Conservation (phyloP, 2,113 vertebrate species). For the Balaeniceps rex region DNA sequence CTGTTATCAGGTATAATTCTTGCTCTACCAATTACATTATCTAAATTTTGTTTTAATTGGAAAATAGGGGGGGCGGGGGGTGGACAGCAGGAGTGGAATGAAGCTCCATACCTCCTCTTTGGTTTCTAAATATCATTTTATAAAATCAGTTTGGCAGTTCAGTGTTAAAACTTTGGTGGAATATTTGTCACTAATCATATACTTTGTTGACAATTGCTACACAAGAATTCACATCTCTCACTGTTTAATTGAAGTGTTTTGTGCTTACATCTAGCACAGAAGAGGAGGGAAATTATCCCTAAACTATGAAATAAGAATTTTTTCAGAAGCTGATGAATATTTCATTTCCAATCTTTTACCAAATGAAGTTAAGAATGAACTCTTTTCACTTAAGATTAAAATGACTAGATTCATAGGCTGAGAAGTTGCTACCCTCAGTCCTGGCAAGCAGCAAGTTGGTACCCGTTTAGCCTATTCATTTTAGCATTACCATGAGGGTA, state of each 20-base stretch:
- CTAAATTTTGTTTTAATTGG: neutral
- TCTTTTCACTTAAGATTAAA: neutral
- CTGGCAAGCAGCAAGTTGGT: neutral
- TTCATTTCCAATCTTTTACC: neutral
- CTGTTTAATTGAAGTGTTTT: conserved; percentile 13
- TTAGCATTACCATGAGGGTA: neutral
- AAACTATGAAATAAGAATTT: conserved; percentile 10
- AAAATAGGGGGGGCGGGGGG: neutral
- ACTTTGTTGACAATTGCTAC: neutral
- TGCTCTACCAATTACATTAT: neutral
- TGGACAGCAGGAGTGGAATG: neutral
- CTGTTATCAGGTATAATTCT: neutral
- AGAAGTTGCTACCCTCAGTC: neutral
- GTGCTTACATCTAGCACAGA: neutral
- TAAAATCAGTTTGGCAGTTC: neutral
- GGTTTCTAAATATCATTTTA: conserved; percentile 14
- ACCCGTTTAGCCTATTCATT: neutral
- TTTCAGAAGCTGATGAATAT: conserved; percentile 19
- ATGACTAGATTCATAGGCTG: neutral
- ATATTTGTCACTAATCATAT: neutral
- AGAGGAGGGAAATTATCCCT: conserved; percentile 8
- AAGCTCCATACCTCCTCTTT: neutral
- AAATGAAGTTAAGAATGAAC: neutral
- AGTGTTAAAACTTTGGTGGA: neutral
- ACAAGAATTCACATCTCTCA: neutral